phyloP scores from a whole-genome alignment of 2,113 vertebrate genomes.

The Panthera leo region DNA sequence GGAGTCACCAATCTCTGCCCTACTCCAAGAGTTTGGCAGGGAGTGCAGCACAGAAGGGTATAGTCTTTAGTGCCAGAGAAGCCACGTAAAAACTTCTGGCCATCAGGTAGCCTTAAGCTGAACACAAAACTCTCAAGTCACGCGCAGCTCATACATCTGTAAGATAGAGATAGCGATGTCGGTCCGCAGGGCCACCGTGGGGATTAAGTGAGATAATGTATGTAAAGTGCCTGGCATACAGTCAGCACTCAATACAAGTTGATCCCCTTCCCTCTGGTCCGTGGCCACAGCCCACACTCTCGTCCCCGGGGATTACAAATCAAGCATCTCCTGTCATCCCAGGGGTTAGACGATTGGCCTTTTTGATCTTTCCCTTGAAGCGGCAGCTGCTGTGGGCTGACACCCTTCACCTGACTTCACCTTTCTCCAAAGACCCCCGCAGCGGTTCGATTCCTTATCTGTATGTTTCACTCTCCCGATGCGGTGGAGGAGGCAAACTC shows the following conservation, averaged over 20 bases:
- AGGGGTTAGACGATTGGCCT: background rate
- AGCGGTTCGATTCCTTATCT: slow-evolving; percentile 63
- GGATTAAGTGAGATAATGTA: slow-evolving; percentile 62
- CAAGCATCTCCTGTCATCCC: background rate
- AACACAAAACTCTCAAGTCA: background rate
- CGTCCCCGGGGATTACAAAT: slow-evolving; percentile 26
- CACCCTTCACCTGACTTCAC: slow-evolving; percentile 64
- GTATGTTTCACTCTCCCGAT: background rate
- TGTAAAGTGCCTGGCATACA: slow-evolving; percentile 54
- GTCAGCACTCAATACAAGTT: slow-evolving; percentile 33
- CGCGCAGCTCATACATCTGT: background rate
- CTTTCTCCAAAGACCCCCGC: slow-evolving; percentile 50
- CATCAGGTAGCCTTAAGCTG: background rate
- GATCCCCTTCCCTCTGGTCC: slow-evolving; percentile 11
- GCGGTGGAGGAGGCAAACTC: background rate
- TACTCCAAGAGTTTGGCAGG: background rate
- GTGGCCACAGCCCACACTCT: background rate
- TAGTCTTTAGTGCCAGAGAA: background rate
- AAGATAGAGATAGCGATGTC: slow-evolving; percentile 2
- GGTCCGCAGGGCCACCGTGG: background rate
- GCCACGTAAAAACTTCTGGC: background rate
- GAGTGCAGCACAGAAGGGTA: background rate
- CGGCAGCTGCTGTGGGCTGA: background rate
- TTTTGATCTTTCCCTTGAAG: slow-evolving; percentile 61
- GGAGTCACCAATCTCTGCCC: background rate